Evolutionary conservation across 2,888 invertebrate species (phyloP).

Genomic region (Uropetala carovei): DNA sequence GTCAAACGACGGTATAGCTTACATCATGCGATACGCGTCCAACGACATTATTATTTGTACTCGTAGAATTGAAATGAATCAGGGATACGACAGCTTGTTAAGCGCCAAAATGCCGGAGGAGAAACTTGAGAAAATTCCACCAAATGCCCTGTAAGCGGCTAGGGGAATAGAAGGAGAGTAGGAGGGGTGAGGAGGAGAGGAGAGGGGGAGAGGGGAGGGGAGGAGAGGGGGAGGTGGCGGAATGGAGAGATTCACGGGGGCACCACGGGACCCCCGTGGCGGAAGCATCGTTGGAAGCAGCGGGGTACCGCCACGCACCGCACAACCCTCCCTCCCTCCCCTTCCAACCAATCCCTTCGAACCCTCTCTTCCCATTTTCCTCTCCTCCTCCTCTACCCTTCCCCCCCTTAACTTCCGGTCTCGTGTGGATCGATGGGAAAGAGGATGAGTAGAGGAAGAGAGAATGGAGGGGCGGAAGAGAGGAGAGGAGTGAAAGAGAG

Average conservation of each 20-base stretch:
- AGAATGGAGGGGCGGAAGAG: no score
- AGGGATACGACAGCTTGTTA: background rate
- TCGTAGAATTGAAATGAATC: background rate
- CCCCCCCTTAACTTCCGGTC: no score
- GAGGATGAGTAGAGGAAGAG: no score
- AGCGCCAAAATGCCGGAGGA: background rate
- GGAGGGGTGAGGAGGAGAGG: no score
- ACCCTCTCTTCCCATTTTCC: background rate
- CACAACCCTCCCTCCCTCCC: background rate
- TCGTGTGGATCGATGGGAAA: no score
- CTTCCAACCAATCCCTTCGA: background rate
- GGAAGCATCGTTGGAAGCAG: slow-evolving; percentile 3
- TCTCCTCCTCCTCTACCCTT: background rate
- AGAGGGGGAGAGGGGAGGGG: background rate
- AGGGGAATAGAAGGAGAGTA: no score
- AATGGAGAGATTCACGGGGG: background rate
- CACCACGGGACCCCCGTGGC: background rate
- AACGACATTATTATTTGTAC: no score
- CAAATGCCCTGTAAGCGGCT: background rate
- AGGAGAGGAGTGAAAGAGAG: no score
- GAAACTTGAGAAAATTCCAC: background rate
- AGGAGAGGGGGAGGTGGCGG: background rate
- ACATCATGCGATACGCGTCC: no score
- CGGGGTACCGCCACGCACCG: background rate
- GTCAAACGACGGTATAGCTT: no score